A percentile compares a stretch with the other conserved stretches of the same genome.
These are phyloP conservation scores for Aricia agestis DNA, from an alignment of 1,140 invertebrate genomes.

Conservation along the genomic window DNA sequence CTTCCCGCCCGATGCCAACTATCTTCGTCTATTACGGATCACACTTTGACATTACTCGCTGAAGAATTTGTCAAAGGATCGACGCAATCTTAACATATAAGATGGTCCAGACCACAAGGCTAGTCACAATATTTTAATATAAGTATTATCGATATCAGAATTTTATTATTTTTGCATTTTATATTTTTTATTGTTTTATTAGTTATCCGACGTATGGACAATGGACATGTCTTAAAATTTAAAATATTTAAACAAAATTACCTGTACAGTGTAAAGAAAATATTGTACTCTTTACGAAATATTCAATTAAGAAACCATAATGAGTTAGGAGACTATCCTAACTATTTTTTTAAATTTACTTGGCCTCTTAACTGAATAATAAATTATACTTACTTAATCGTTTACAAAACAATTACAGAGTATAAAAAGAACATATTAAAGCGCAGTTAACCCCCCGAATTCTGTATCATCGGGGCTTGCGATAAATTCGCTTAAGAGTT, in stretches of 20 bases:
- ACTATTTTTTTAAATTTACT: too few species aligned
- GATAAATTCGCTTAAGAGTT: constrained; percentile 35
- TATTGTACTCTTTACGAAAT: too few species aligned
- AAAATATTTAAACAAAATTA: too few species aligned
- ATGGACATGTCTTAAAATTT: too few species aligned
- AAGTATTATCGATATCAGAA: too few species aligned
- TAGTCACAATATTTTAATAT: too few species aligned
- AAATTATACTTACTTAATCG: not conserved
- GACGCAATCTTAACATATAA: not conserved
- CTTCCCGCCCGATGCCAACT: constrained; percentile 51
- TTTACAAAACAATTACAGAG: constrained; percentile 10
- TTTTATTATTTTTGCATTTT: too few species aligned
- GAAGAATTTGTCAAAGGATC: constrained; percentile 14
- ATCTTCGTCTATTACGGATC: constrained; percentile 23
- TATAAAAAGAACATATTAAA: constrained; percentile 21
- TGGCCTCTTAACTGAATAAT: not conserved
- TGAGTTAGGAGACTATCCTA: too few species aligned
- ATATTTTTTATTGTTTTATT: not conserved
- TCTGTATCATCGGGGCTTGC: constrained; percentile 24
- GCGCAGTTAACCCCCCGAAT: constrained; percentile 18
- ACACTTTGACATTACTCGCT: constrained; percentile 29
- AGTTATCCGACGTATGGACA: too few species aligned
- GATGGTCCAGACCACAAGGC: too few species aligned
- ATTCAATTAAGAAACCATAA: too few species aligned
- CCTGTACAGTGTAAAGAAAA: constrained; percentile 9